Percentiles rank a stretch among this genome's conserved stretches.
Conservation (phyloP, 2,797 vertebrate species). For the Tokudaia tokunoshimensis region DNA sequence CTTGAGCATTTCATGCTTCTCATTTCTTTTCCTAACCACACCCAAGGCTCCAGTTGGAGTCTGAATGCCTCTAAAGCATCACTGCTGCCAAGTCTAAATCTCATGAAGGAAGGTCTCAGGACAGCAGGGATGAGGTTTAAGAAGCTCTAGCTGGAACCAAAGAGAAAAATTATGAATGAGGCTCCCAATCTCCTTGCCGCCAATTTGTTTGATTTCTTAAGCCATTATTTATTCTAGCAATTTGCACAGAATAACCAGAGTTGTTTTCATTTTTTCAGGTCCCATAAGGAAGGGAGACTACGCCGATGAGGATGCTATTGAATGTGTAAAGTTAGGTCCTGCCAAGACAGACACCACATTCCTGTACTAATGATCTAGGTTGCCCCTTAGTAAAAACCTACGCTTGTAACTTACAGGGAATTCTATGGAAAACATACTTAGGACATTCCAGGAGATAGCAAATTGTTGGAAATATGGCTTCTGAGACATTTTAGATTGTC, state of each 20-base stretch:
- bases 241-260: slow-evolving; percentile 63
- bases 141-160: background rate
- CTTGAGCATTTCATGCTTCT: slow-evolving; percentile 26
- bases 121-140: slow-evolving; percentile 57
- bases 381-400: background rate
- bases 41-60: slow-evolving; percentile 1
- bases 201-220: slow-evolving; percentile 69
- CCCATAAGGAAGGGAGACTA: slow-evolving; percentile 66
- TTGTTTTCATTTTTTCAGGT: slow-evolving; percentile 84
- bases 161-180: background rate
- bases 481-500: slow-evolving; percentile 7
- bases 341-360: slow-evolving; percentile 65
- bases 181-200: slow-evolving; percentile 63
- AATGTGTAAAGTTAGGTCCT: slow-evolving; percentile 66
- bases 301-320: slow-evolving; percentile 71
- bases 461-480: background rate
- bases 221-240: slow-evolving; percentile 67
- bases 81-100: background rate
- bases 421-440: background rate
- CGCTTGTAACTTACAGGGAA: background rate
- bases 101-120: slow-evolving; percentile 72
- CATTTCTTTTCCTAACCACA: slow-evolving; percentile 55
- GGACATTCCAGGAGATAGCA: slow-evolving; percentile 16
- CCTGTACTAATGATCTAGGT: background rate
- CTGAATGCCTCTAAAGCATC: background rate